phyloP scores from a whole-genome alignment of 2,888 invertebrate genomes.

The Pogonocherus hispidulus region DNA sequence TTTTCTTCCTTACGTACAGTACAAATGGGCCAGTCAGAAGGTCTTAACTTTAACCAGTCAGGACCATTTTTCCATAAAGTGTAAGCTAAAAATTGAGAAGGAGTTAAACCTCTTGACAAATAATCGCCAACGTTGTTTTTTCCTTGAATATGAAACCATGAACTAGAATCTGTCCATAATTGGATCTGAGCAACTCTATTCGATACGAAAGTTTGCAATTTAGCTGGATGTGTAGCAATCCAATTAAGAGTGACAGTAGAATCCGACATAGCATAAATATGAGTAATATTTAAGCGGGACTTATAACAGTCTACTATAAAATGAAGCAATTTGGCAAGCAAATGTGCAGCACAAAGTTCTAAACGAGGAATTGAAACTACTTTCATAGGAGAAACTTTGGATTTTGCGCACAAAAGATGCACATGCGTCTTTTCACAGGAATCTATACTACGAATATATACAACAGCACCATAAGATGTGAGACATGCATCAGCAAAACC shows the following conservation, averaged over 20 bases:
- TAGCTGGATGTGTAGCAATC: neutral
- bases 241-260: neutral
- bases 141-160: conserved; percentile 14
- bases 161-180: neutral
- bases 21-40: neutral
- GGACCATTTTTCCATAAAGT: conserved; percentile 5
- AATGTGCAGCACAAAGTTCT: conserved; percentile 5
- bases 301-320: conserved; percentile 7
- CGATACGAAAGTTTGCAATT: conserved; percentile 1
- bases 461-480: neutral
- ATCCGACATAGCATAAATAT: conserved; percentile 6
- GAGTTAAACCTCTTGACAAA: conserved; percentile 8
- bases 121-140: conserved; percentile 4
- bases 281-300: neutral
- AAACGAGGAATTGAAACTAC: neutral
- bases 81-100: neutral
- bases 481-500: conserved; percentile 8
- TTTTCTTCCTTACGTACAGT: neutral
- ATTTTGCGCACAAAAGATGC: neutral
- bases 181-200: conserved; percentile 1
- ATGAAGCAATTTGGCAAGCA: neutral
- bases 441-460: neutral
- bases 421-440: neutral
- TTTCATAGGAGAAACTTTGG: conserved; percentile 5
- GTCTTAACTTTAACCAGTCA: neutral